phyloP scores from a whole-genome alignment of 2,797 vertebrate genomes.

The Eulemur rubriventer region DNA sequence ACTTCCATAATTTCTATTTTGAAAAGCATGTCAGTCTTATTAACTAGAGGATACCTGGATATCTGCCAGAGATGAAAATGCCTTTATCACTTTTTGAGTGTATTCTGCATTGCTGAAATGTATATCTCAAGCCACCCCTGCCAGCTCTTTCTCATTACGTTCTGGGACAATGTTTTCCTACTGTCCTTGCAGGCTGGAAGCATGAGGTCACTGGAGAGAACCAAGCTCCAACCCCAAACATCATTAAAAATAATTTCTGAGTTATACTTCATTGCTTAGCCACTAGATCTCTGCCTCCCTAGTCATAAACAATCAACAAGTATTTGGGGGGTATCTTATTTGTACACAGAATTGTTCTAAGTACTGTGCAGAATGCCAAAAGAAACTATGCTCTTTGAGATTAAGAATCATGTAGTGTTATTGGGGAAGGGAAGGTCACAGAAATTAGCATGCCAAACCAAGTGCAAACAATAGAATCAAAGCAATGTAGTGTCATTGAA shows the following conservation, averaged over 20 bases:
- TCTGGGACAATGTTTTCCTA: background rate
- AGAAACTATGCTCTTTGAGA: background rate
- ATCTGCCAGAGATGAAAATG: background rate
- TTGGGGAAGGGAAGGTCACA: background rate
- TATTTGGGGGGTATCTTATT: background rate
- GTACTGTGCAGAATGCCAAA: background rate
- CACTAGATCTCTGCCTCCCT: background rate
- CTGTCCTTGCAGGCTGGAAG: background rate
- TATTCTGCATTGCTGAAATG: background rate
- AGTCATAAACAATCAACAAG: background rate
- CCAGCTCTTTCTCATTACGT: background rate
- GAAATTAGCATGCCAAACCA: background rate
- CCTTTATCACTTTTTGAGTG: background rate
- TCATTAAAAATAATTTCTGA: background rate
- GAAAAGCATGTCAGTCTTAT: background rate
- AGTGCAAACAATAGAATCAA: background rate
- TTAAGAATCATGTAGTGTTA: background rate
- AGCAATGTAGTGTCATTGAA: background rate
- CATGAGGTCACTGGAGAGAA: background rate
- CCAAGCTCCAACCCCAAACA: background rate
- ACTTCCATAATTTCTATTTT: conserved; percentile 33
- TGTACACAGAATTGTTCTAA: background rate
- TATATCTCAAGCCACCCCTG: background rate
- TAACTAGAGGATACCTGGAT: background rate
- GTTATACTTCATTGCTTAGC: background rate